A percentile compares a stretch with the other conserved stretches of the same genome.
These are phyloP conservation scores for Ophiodon elongatus DNA, from an alignment of 2,113 vertebrate species.

Conservation along the genomic window DNA sequence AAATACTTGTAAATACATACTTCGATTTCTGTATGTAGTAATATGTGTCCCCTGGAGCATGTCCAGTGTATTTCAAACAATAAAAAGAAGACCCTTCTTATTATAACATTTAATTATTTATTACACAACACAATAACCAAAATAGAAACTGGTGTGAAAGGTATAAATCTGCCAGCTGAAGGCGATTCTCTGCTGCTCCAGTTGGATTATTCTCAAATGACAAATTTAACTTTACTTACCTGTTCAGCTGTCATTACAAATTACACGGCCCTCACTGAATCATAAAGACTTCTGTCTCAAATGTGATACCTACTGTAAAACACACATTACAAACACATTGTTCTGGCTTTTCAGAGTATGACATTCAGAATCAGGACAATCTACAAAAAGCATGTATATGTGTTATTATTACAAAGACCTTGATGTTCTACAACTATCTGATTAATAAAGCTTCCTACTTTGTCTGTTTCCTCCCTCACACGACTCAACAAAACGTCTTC, in stretches of 20 bases:
- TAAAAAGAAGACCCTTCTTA: not conserved
- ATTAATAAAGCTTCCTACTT: conserved; percentile 10
- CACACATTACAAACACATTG: not conserved
- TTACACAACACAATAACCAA: not conserved
- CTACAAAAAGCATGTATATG: not conserved
- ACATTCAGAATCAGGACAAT: not conserved
- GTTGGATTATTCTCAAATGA: not conserved
- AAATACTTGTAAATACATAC: not conserved
- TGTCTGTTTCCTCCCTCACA: conserved; percentile 15
- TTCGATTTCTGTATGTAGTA: no score
- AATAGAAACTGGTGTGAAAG: not conserved
- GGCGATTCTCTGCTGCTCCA: not conserved
- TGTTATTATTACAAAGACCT: not conserved
- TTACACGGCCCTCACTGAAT: not conserved
- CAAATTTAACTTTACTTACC: not conserved
- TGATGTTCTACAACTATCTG: not conserved
- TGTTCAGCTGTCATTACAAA: not conserved
- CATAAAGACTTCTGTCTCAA: not conserved
- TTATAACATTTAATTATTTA: not conserved
- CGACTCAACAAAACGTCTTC: conserved; percentile 51
- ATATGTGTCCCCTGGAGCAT: not conserved
- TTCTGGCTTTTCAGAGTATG: not conserved
- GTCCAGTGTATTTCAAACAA: not conserved
- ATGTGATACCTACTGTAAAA: not conserved
- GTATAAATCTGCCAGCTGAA: not conserved